Evolutionary conservation across 2,113 vertebrate species (phyloP), one percentile per base, ranked within the genome.

Genomic region (Nanorana parkeri): DNA sequence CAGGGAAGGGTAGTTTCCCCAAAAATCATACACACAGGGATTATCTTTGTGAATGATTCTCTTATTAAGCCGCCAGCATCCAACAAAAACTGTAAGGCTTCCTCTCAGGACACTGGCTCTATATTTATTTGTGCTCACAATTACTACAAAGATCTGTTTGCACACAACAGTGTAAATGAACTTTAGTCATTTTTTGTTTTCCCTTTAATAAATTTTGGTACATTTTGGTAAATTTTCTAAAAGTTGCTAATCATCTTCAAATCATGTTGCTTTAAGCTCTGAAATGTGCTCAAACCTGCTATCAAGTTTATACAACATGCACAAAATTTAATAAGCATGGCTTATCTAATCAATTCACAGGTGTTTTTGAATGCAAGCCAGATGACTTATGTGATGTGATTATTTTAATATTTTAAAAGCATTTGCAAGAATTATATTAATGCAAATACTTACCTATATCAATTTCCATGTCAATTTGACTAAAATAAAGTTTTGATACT

Each of bases 321-420:
- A 51, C 13, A 69, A 7, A 61, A 21, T 54, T 32, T 29, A 56
- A 60, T 24, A 69, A 60, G 16, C 19, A n/a, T 28, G 28, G 17
- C 26, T 17, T 21, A 71, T 20, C 21, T 61, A 61, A 81, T 81
- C 28, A 71, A 81, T 81, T 81, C 68, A 66, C 60, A 81, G 60
- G 79, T 81, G 68, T 32, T 58, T n/a, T 56, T 65, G 2, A 64
- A 51, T 17, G 29, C 24, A 81, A 23, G 68, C 32, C 20, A 80
- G 55, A 54, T 52, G 7, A 47, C 20, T 21, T 81, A 11, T 81
- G 67, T 81, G 65, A 13, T 65, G 60, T 65, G 60, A 81, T 73
- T 81, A 74, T 73, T 74, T 73, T 81, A 21, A 73, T 74, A 73
- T 73, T 55, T 78, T 19, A 72, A 24, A 60, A 55, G 67, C 26